phyloP scores from a whole-genome alignment of 1,140 invertebrate genomes.

The Camponotus pennsylvanicus region DNA sequence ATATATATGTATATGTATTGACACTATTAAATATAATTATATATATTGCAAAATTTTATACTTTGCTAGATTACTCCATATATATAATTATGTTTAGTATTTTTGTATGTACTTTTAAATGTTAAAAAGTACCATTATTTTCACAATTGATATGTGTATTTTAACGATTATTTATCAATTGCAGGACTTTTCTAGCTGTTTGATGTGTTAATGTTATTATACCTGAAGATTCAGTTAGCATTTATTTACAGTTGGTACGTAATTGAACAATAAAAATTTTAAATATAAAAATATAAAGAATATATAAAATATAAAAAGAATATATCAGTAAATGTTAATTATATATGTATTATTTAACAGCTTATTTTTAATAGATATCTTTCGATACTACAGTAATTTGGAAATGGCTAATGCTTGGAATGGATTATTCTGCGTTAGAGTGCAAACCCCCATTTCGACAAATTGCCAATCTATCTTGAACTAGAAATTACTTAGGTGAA shows the following conservation, averaged over 20 bases:
- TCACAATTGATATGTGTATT: not conserved
- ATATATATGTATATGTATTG: not conserved
- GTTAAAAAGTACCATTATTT: not conserved
- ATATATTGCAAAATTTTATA: no score
- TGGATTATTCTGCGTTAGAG: not conserved
- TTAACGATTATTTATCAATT: not conserved
- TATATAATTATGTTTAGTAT: no score
- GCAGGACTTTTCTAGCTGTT: not conserved
- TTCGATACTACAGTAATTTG: not conserved
- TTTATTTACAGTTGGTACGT: not conserved
- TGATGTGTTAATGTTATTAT: not conserved
- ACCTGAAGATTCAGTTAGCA: not conserved
- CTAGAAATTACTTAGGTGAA: slow-evolving; percentile 12
- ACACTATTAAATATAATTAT: no score
- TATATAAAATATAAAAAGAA: not conserved
- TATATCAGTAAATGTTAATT: not conserved
- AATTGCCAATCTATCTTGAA: slow-evolving; percentile 7
- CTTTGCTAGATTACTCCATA: no score
- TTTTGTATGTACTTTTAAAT: not conserved
- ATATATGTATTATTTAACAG: not conserved
- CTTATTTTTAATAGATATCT: not conserved
- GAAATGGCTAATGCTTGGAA: not conserved
- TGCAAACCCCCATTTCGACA: slow-evolving; percentile 8
- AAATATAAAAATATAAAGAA: not conserved
- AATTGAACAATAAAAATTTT: not conserved